phyloP scores from a whole-genome alignment of 1,140 invertebrate genomes.

The Grapholita molesta region DNA sequence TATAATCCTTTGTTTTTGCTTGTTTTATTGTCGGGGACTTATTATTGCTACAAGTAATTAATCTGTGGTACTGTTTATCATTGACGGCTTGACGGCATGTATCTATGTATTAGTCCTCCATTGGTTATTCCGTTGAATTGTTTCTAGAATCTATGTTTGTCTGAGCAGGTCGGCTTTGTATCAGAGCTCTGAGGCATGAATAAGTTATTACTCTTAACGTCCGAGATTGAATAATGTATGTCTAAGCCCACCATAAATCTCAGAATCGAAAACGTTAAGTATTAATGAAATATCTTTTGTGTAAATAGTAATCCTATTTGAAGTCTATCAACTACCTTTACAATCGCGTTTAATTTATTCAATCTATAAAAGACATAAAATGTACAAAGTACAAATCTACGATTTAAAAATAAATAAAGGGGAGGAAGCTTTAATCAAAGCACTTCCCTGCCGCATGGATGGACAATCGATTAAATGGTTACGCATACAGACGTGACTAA shows the following conservation, averaged over 20 bases:
- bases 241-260: slow-evolving; percentile 27
- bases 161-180: slow-evolving; percentile 1
- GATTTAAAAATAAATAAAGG: slow-evolving; percentile 68
- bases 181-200: slow-evolving; percentile 27
- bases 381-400: slow-evolving; percentile 48
- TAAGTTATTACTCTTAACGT: slow-evolving; percentile 30
- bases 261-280: not conserved
- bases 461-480: slow-evolving; percentile 64
- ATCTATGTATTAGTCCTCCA: not conserved
- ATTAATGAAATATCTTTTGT: not conserved
- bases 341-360: slow-evolving; percentile 34
- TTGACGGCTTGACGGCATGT: too few relatives aligned
- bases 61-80: too few relatives aligned
- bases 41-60: too few relatives aligned
- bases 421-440: slow-evolving; percentile 69
- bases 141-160: not conserved
- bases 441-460: slow-evolving; percentile 55
- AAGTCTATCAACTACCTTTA: not conserved
- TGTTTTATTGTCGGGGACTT: too few relatives aligned
- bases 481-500: slow-evolving; percentile 31
- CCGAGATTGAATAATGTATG: slow-evolving; percentile 40
- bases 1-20: too few relatives aligned
- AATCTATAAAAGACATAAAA: slow-evolving; percentile 41
- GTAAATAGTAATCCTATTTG: not conserved
- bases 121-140: not conserved